phyloP scores from a whole-genome alignment of 2,797 vertebrate genomes.

The Arnoldichthys spilopterus region DNA sequence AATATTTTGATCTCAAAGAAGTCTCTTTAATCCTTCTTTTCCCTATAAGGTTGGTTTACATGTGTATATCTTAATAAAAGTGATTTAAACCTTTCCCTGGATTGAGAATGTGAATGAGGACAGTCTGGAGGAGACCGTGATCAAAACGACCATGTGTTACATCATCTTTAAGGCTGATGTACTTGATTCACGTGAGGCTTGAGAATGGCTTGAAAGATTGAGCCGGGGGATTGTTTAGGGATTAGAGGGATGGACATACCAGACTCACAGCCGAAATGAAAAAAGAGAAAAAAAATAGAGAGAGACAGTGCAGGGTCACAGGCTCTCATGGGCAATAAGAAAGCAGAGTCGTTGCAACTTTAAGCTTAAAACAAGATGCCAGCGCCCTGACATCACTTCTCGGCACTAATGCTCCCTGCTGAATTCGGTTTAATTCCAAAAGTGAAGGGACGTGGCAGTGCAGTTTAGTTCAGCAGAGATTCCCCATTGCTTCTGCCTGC shows the following conservation, averaged over 20 bases:
- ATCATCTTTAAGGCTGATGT: slow-evolving; percentile 66
- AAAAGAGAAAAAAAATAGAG: slow-evolving; percentile 39
- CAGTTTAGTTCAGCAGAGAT: slow-evolving; percentile 37
- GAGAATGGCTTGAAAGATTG: slow-evolving; percentile 63
- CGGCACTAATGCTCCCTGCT: slow-evolving; percentile 29
- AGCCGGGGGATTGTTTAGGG: slow-evolving; percentile 70
- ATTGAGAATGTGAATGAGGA: slow-evolving; percentile 47
- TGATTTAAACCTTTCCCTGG: slow-evolving; percentile 2
- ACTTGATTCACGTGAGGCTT: slow-evolving; percentile 69
- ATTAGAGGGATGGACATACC: slow-evolving; percentile 73
- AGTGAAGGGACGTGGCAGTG: slow-evolving; percentile 22
- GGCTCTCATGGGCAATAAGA: slow-evolving; percentile 63
- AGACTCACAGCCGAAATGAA: slow-evolving; percentile 68
- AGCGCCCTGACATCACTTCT: slow-evolving; percentile 40
- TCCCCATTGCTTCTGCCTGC: neutral
- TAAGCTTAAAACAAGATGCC: slow-evolving; percentile 50
- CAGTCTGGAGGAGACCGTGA: slow-evolving; percentile 9
- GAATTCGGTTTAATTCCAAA: slow-evolving; percentile 48
- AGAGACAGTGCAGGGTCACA: slow-evolving; percentile 45
- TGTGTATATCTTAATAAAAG: neutral
- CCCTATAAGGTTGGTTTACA: neutral
- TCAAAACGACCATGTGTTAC: slow-evolving; percentile 55
- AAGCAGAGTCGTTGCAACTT: slow-evolving; percentile 48
- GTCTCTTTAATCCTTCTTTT: neutral
- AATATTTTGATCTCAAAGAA: neutral